Evolutionary conservation across 2,888 invertebrate species (phyloP).

Genomic region (Ecdyonurus torrentis): DNA sequence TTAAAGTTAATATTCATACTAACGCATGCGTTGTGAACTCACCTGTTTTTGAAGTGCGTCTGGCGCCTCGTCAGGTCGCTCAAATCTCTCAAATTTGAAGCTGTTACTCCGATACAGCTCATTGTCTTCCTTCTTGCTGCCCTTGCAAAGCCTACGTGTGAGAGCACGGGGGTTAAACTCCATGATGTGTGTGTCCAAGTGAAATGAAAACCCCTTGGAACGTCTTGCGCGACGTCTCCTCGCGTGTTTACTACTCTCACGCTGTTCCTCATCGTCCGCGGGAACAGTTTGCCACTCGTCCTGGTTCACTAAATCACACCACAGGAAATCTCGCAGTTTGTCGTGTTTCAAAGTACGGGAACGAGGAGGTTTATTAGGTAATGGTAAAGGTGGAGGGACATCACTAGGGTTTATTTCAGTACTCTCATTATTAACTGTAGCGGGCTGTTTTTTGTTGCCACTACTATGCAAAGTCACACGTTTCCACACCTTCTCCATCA

Average conservation of each 20-base stretch:
- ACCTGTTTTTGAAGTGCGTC: neutral
- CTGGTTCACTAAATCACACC: conserved; percentile 14
- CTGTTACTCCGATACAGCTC: conserved; percentile 74
- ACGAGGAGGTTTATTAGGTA: conserved; percentile 19
- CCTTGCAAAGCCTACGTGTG: conserved; percentile 40
- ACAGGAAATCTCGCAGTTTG: conserved; percentile 11
- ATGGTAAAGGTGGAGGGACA: conserved; percentile 13
- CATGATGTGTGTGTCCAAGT: conserved; percentile 14
- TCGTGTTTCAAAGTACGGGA: conserved; percentile 17
- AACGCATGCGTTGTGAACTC: neutral
- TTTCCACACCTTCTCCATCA: conserved; percentile 22
- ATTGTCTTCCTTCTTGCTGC: conserved; percentile 37
- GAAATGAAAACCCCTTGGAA: conserved; percentile 12
- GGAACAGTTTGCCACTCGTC: conserved; percentile 11
- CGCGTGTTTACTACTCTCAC: conserved; percentile 2
- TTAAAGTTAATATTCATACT: neutral
- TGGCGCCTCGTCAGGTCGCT: conserved; percentile 33
- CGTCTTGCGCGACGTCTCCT: conserved; percentile 5
- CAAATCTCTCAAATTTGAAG: conserved; percentile 73
- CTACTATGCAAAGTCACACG: conserved; percentile 17
- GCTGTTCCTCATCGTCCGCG: conserved; percentile 9
- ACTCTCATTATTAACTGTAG: neutral
- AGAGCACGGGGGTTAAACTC: conserved; percentile 34
- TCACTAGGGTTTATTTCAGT: conserved; percentile 8
- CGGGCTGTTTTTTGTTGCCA: conserved; percentile 11